Base-by-base conservation (phyloP, 23 tunicate species). In the Styela clava region DNA sequence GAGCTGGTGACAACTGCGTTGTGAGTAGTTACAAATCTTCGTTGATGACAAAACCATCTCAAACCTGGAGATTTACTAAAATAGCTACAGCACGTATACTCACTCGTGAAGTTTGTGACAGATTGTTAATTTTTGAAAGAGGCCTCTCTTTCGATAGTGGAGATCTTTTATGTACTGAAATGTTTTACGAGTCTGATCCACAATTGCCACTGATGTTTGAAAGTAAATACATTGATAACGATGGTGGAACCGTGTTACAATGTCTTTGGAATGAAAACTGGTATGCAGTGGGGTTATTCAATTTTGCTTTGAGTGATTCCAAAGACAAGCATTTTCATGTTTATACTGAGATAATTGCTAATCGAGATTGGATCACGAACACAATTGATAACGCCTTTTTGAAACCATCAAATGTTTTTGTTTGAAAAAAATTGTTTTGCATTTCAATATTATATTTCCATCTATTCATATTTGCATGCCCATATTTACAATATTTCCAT, bases 211-310 rank as follows among this genome's bases (percentile, higher is more conserved):
- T 72, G 18, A 72, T n/a, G 32, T 36, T 24, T 26, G 81, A 52
- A 7, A 67, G 16, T 27, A n/a, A 18, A 12, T 67, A 25, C 31
- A 18, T 67, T 22, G 24, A 22, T 67, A 76, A 76, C 27, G 65
- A 52, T 24, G 81, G 81, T 7, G 81, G 81, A 27, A 9, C 81
- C 16, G 81, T 76, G 64, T 29, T 76, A 44, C 81, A 76, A 29
- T 76, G 81, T 76, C 16, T 76, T 20, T 76, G 81, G 81, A 76
- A 76, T 1, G 64, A 2, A 76, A 76, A 76, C 37, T 76, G 81
- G 81, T 76, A 76, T 29, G 81, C 81, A 27, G 81, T 76, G 27
- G 81, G 81, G 18, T 7, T 76, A 27, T 25, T n/a, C 0, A 52
- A 52, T 29, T 76, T 33, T 29, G 64, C 64, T 52, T 29, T 76